A percentile compares a stretch with the other conserved stretches of the same genome.
These are phyloP conservation scores for Eriosoma lanigerum DNA, from an alignment of 1,140 invertebrate genomes.

Conservation along the genomic window DNA sequence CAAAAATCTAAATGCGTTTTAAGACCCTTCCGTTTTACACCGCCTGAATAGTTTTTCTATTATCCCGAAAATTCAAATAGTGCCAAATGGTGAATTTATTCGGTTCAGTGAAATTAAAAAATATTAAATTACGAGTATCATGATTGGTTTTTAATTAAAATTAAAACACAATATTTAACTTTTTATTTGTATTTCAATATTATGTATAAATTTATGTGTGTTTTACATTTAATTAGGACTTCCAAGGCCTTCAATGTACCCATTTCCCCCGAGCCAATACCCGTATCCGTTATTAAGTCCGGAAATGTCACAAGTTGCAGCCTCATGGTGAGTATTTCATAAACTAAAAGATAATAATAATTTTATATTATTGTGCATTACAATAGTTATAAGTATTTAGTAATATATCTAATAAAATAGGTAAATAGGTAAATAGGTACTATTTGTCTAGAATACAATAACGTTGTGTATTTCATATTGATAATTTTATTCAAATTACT, in stretches of 20 bases:
- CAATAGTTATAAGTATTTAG: too few species aligned
- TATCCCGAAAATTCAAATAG: slow-evolving; percentile 9
- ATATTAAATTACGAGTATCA: not conserved
- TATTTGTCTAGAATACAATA: too few species aligned
- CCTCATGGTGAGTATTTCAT: slow-evolving; percentile 79
- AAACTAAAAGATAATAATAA: too few species aligned
- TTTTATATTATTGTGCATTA: too few species aligned
- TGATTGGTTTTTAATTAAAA: not conserved
- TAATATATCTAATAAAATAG: too few species aligned
- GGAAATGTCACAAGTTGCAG: slow-evolving; percentile 90
- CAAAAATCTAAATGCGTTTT: slow-evolving; percentile 32
- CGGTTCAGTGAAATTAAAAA: slow-evolving; percentile 24
- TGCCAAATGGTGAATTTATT: slow-evolving; percentile 37
- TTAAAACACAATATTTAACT: not conserved
- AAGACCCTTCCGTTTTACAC: slow-evolving; percentile 29
- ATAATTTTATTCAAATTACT: too few species aligned
- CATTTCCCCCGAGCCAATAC: slow-evolving; percentile 83
- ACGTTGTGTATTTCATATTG: too few species aligned
- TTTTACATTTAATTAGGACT: slow-evolving; percentile 65
- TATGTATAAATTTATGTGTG: slow-evolving; percentile 6
- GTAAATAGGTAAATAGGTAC: too few species aligned
- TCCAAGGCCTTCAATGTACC: slow-evolving; percentile 86
- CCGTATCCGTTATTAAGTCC: slow-evolving; percentile 91
- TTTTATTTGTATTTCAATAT: not conserved
- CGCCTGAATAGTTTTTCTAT: slow-evolving; percentile 30